Evolutionary conservation across 2,113 vertebrate species (phyloP), one percentile per base, ranked within the genome.

Genomic region (Lagenorhynchus albirostris): DNA sequence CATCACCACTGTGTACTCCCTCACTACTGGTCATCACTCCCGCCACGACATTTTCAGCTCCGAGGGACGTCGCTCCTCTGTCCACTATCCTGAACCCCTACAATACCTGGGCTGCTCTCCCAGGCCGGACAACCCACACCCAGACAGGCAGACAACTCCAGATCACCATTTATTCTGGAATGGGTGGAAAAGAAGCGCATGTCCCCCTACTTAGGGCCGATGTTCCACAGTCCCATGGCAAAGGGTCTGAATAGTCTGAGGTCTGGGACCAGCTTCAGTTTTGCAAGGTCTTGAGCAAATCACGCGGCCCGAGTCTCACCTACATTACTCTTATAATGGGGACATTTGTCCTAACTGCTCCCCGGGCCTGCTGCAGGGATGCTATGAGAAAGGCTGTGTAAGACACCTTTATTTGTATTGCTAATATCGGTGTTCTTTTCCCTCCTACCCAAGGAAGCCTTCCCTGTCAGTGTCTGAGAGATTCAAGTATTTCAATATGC

Each of bases 51-150:
- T 31, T 79, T 58, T 58, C 7, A 25, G 38, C 33, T 36, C 79
- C 55, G 21, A 89, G 2, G 18, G 67, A 26, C 7, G 23, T 67
- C 17, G 65, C 20, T 36, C 0, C 0, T 31, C 33, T 0, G 0
- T 15, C 21, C n/a, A 44, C 47, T 21, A 55, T 29, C 53, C 62
- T 25, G 96, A 91, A 65, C 53, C 60, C 53, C 29, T 17, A 15
- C 7, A 18, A 73, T 13, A 82, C 25, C 55, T 58, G 21, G 8
- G 17, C n/a, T 82, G 70, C 82, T 33, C 1, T 41, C 4, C 33
- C 9, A 29, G 47, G 62, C 18, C 83, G 82, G 62, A 63, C 4
- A 7, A 9, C 2, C 38, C 21, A 21, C 26, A 63, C 68, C 55
- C 33, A 17, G 67, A 70, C 18, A 36, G 68, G 44, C 70, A 79